Evolutionary conservation across 2,888 invertebrate genomes (phyloP).

Genomic region (Eilema caniola): DNA sequence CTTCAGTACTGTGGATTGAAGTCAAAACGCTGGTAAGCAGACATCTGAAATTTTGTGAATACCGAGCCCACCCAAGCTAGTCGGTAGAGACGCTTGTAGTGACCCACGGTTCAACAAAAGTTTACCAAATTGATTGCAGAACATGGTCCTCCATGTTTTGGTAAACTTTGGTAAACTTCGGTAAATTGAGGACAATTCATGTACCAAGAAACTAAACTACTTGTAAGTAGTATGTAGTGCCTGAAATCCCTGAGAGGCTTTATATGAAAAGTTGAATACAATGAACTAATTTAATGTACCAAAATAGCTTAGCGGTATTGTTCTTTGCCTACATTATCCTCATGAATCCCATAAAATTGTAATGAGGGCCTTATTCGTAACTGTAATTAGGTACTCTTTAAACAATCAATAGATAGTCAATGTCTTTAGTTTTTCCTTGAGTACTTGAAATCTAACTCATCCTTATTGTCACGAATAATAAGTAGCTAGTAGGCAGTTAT

Average conservation of each 20-base stretch:
- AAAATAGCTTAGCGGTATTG: slow-evolving; percentile 20
- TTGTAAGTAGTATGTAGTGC: neutral
- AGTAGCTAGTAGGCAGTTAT: too few species aligned
- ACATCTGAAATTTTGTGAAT: too few species aligned
- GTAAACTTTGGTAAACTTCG: too few species aligned
- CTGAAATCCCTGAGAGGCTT: neutral
- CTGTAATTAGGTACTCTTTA: neutral
- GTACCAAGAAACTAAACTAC: neutral
- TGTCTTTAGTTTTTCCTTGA: slow-evolving; percentile 1
- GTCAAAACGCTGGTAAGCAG: too few species aligned
- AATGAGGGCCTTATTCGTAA: slow-evolving; percentile 17
- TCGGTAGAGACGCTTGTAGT: too few species aligned
- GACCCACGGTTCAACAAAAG: neutral
- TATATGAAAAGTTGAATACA: slow-evolving; percentile 9
- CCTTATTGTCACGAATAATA: neutral
- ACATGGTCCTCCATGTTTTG: neutral
- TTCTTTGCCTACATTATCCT: neutral
- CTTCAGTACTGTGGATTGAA: too few species aligned
- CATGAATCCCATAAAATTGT: neutral
- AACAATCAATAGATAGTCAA: neutral
- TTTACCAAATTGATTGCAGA: neutral
- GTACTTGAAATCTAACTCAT: neutral
- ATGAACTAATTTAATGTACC: slow-evolving; percentile 20
- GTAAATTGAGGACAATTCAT: too few species aligned
- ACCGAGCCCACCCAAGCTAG: too few species aligned